Conservation (phyloP, 2,797 vertebrate genomes). For the Euthynnus affinis region DNA sequence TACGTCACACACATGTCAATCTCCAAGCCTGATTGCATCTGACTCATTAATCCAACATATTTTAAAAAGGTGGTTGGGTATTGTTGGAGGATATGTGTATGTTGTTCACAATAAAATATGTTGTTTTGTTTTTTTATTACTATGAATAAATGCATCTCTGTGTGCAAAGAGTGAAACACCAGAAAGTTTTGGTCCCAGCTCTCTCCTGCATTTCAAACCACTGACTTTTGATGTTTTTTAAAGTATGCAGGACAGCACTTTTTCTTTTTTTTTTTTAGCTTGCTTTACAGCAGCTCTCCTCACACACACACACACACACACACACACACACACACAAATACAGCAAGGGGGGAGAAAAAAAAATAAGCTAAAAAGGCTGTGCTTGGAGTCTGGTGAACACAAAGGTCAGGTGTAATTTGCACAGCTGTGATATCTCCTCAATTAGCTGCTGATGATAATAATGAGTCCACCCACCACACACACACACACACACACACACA, state of each 20-base stretch:
- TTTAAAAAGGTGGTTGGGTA: no score
- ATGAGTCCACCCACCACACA: constrained; percentile 1
- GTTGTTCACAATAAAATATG: no score
- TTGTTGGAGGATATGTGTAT: no score
- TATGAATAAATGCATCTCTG: no score
- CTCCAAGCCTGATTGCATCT: no score
- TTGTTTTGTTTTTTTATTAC: no score
- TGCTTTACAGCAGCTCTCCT: constrained; percentile 7
- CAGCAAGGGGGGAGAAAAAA: neutral
- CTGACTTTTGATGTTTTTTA: constrained; percentile 37
- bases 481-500: neutral
- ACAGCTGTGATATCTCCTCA: constrained; percentile 67
- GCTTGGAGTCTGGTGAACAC: neutral
- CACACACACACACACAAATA: constrained; percentile 5
- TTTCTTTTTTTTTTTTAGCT: no score
- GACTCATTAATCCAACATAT: no score
- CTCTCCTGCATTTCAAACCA: neutral
- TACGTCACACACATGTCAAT: no score
- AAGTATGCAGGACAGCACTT: constrained; percentile 18
- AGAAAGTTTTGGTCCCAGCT: no score
- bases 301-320: neutral
- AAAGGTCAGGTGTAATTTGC: constrained; percentile 69
- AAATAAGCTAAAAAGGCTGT: constrained; percentile 11
- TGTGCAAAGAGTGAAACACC: no score
- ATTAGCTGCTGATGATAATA: constrained; percentile 55